Evolutionary conservation across 2,797 vertebrate genomes (phyloP), one percentile per base, ranked within the genome.

Genomic region (Rhadinocentrus ornatus): DNA sequence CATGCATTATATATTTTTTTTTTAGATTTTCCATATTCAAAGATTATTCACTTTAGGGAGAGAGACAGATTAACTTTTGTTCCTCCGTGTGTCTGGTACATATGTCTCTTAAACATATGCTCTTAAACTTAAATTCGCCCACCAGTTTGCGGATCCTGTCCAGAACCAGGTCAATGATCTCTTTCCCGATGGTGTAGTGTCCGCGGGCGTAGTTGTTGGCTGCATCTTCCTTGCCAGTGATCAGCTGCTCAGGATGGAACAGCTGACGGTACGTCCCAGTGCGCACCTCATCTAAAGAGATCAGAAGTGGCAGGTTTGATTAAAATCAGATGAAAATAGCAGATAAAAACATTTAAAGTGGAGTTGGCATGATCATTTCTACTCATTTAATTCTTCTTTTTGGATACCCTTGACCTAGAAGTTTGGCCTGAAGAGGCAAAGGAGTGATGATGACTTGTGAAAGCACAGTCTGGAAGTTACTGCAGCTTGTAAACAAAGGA

Each of bases 151-250:
- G 86, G 56, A 88, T 81, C 77, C 88, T 79, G 75, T 90, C 88
- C 78, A 90, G 64, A 26, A 90, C 88, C 62, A 88, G 65, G 50
- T 90, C 88, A 3, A 90, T 90, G 69, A 90, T 90, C 76, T 90
- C 88, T 57, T 90, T 90, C 54, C 88, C 88, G n/a, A 90, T 86
- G 72, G 88, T 90, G 86, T 90, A 88, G 78, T 90, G 88, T 50
- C 88, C 88, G 3, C 88, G 88, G 68, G 88, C 88, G 27, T 90
- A 90, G 69, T 90, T 90, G 73, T 90, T 90, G 53, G 88, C 88
- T 24, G 88, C 88, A 57, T 90, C 88, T 67, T 90, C 88, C 57
- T 90, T 90, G 0, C 88, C 88, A 0, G 88, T 90, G 78, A 90
- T 90, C 72, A 90, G 84, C 80, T 90, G 88, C 31, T 32, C 31